Percentiles rank a stretch among this genome's conserved stretches.
Conservation (phyloP, 2,797 vertebrate species). For the Carduelis carduelis region DNA sequence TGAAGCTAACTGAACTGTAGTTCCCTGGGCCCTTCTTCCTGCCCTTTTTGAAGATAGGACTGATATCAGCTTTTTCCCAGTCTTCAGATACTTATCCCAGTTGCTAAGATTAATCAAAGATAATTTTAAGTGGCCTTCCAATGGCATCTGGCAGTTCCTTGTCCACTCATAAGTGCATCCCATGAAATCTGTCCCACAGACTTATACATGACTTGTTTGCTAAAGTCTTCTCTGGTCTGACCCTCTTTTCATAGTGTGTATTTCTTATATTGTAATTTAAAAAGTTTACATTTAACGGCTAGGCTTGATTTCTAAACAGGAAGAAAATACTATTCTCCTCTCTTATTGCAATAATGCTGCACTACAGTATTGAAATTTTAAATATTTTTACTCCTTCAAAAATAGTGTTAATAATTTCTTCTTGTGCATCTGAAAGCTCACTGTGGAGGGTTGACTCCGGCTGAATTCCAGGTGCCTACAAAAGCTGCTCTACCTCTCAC, state of each 20-base stretch:
- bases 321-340: not conserved
- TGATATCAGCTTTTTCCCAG: not conserved
- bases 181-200: not conserved
- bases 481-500: not conserved
- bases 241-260: not conserved
- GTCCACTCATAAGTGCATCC: accelerated
- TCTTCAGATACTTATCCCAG: not conserved
- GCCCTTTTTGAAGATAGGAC: not conserved
- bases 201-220: not conserved
- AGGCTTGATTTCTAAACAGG: not conserved
- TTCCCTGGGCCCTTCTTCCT: not conserved
- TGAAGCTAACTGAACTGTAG: not conserved
- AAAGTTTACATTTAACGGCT: not conserved
- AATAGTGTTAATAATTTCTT: not conserved
- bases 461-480: not conserved
- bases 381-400: not conserved
- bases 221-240: not conserved
- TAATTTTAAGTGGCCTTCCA: not conserved
- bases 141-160: not conserved
- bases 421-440: not conserved
- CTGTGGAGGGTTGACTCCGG: not conserved
- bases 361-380: not conserved
- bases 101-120: not conserved
- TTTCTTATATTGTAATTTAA: not conserved
- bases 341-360: not conserved